Base-by-base conservation (phyloP, 2,888 invertebrate species). In the Clitarchus hookeri region DNA sequence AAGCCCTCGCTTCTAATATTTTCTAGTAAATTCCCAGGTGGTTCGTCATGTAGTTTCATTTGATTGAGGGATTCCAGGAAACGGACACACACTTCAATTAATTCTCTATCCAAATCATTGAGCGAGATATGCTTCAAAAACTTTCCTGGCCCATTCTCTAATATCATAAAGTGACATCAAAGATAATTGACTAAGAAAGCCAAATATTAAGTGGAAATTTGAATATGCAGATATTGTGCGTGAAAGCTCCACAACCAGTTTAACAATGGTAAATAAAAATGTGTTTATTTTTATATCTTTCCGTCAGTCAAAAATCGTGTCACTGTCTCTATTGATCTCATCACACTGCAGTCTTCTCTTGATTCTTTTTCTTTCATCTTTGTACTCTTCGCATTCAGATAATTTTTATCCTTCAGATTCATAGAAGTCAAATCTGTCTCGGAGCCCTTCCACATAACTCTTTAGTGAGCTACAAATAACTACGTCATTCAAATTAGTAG, bases 371-470 rank as follows among this genome's bases (percentile, higher is more conserved):
- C 19, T 19, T 78, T 78, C 78, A 78, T 78, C 0, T 23, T 78
- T 23, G 19, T 6, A 78, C 9, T 78, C 78, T 78, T 78, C 78
- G 19, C 4, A 6, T 23, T 23, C 78, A 78, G 19, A 78, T 78
- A n/a, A 78, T 78, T 78, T 78, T 78, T 8, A 0, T 78, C 78
- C 78, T 26, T 78, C 26, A 3, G 9, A n/a, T 25, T 78, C 26
- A 11, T 78, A 78, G 78, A 25, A 78, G n/a, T 25, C 78, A 2
- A 19, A 6, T 78, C 9, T 78, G 11, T 78, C 78, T 78, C 78
- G 48, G 78, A 78, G n/a, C 26, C 78, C 78, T 78, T 78, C n/a
- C 78, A 78, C 78, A 78, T 78, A 78, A 78, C 78, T 78, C 19
- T 26, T 78, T 12, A 78, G 78, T 78, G n/a, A n/a, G n/a, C n/a